Base-by-base conservation (phyloP, 2,797 vertebrate genomes). In the Eremophila alpestris region DNA sequence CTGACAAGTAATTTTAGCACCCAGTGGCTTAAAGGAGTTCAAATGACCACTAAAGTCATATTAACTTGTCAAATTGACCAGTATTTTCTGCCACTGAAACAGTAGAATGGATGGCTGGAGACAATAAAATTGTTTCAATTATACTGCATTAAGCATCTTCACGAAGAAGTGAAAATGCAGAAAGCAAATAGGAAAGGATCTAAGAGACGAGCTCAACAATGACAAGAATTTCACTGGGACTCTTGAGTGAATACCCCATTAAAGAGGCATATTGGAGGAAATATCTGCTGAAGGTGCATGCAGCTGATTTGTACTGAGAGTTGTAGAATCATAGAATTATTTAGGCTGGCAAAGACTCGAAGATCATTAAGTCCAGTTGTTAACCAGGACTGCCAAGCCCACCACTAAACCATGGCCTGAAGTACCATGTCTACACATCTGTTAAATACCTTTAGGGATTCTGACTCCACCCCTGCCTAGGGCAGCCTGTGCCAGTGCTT, bases 41-140 rank as follows among this genome's bases (percentile, higher is more conserved):
- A 98, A 98, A 98, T 98, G 98, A 98, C 98, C 98, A 96, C 94
- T 95, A 94, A 96, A 98, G 97, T 97, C 95, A 60, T 96, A 98
- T 98, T 98, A 98, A 98, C 97, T 98, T 98, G 98, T 98, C 98
- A 98, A 97, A 98, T 98, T 98, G 98, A 98, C 98, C 98, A 97
- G 96, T 96, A 97, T 98, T 98, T 98, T 98, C 97, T 98, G 97
- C 97, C 97, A 96, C 91, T 95, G 96, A 97, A 98, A 97, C 96
- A 97, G 97, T 81, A 97, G 97, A 97, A 97, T 96, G 97, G 97
- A 97, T 96, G 93, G 93, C 97, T 97, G 91, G 94, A 97, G 98
- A 98, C 98, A 98, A 98, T 98, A 98, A 98, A 98, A 98, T 98
- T 98, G 98, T 98, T 98, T 98, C 98, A 98, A 98, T 98, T 98